phyloP scores from a whole-genome alignment of 2,113 vertebrate species.

The Brachyistius frenatus region DNA sequence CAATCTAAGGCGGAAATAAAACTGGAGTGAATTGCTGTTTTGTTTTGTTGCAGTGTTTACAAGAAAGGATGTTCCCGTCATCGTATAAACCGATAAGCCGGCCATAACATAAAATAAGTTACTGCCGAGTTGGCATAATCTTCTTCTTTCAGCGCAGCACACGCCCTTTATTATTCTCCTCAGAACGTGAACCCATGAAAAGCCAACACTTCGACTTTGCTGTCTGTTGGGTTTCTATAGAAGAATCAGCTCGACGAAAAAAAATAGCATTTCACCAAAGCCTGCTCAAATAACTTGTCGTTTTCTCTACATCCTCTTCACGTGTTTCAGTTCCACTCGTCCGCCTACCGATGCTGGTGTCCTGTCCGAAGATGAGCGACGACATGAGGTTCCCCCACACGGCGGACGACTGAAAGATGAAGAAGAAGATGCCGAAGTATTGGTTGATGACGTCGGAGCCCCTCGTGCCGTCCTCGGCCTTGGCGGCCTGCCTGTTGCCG shows the following conservation, averaged over 20 bases:
- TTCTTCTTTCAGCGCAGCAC: background rate
- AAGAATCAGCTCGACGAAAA: too few species aligned
- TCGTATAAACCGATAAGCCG: conserved; percentile 37
- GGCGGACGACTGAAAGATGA: conserved; percentile 93
- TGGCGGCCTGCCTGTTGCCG: conserved; percentile 83
- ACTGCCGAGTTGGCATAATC: background rate
- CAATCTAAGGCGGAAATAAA: background rate
- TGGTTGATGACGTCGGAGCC: conserved; percentile 89
- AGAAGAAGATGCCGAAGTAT: conserved; percentile 96
- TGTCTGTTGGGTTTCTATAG: too few species aligned
- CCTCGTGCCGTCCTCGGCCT: conserved; percentile 75
- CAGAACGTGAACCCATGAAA: background rate
- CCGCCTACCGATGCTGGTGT: conserved; percentile 83
- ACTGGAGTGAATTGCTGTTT: background rate
- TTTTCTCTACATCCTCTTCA: too few species aligned
- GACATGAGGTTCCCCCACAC: conserved; percentile 98
- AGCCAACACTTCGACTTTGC: too few species aligned
- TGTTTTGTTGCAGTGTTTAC: background rate
- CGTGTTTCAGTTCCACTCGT: too few species aligned
- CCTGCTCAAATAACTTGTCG: too few species aligned
- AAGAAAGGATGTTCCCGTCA: background rate
- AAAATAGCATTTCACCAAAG: background rate
- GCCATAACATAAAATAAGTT: conserved; percentile 5
- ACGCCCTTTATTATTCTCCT: background rate
- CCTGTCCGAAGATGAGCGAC: conserved; percentile 91